Conservation (phyloP, 1,140 invertebrate species). For the Bombus affinis region DNA sequence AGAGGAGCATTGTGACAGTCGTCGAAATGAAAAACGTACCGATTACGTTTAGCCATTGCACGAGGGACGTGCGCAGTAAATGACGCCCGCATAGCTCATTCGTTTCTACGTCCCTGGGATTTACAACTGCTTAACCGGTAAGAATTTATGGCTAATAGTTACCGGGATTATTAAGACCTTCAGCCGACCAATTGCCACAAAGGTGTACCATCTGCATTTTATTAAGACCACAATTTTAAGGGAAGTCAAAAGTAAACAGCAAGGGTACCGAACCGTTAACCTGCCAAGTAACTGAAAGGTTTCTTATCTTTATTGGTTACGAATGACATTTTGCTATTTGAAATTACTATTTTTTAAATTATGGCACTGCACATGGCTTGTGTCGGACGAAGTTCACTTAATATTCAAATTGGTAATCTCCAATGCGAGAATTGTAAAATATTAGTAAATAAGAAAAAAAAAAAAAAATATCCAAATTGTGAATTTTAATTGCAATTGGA, state of each 20-base stretch:
- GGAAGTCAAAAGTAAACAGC: rapidly evolving
- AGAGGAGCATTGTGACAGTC: constrained; percentile 17
- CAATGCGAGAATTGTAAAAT: too few relatives aligned
- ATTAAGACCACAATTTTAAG: rapidly evolving
- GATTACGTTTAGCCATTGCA: rapidly evolving
- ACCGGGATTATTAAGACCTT: too few relatives aligned
- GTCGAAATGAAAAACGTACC: constrained; percentile 7
- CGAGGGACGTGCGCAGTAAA: rapidly evolving
- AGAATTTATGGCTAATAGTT: constrained; percentile 26
- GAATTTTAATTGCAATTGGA: rapidly evolving
- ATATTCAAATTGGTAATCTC: rapidly evolving
- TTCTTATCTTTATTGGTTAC: too few relatives aligned
- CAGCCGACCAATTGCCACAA: rapidly evolving
- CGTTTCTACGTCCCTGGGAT: background rate
- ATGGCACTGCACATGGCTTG: too few relatives aligned
- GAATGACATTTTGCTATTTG: rapidly evolving
- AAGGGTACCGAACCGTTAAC: rapidly evolving
- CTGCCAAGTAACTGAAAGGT: rapidly evolving
- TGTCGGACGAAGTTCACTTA: rapidly evolving
- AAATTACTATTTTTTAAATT: too few relatives aligned
- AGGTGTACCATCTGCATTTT: rapidly evolving
- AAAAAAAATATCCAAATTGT: too few relatives aligned
- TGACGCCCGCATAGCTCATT: too few relatives aligned
- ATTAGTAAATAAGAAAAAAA: too few relatives aligned
- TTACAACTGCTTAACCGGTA: background rate